Base-by-base conservation (phyloP, 2,888 invertebrate species). In the Heliconius aoede region DNA sequence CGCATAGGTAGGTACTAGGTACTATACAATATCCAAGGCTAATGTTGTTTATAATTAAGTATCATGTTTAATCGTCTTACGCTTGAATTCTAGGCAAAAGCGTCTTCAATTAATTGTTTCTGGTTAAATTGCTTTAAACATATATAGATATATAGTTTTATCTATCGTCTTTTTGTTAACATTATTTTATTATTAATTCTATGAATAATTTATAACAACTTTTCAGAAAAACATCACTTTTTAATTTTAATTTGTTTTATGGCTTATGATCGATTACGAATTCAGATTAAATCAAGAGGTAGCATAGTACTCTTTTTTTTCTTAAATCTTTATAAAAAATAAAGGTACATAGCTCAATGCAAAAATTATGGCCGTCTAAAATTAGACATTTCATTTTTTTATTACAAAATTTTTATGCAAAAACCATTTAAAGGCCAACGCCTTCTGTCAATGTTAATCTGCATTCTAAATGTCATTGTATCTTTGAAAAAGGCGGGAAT, bases 381-480 rank as follows among this genome's bases (percentile, higher is more conserved):
- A 18, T 46, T 0, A 62, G 32, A 62, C 32, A n/a, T n/a, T 32
- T 46, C 46, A 46, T 46, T n/a, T 62, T 30, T 30, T 21, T 24
- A 30, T 62, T 55, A n/a, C n/a, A 55, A 30, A 30, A 21, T 30
- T 21, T 62, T 30, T 7, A 30, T 30, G 30, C 21, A 21, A 46
- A 46, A 0, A 46, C 46, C 21, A 61, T 26, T 28, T 30, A 30
- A 13, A 64, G 62, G 62, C 21, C 62, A 64, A 32, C n/a, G 62
- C 32, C 62, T 64, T 64, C 8, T 64, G 62, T 64, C 62, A 64
- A 64, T 64, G 62, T 32, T n/a, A 64, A 4, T 64, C 24, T 64
- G 32, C 21, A 64, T 64, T n/a, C 30, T 62, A 21, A 62, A 62
- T 32, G 30, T 9, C 32, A n/a, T 9, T 51, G 21, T 8, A 18